Evolutionary conservation across 2,113 vertebrate genomes (phyloP).

Genomic region (Hippocampus abdominalis): DNA sequence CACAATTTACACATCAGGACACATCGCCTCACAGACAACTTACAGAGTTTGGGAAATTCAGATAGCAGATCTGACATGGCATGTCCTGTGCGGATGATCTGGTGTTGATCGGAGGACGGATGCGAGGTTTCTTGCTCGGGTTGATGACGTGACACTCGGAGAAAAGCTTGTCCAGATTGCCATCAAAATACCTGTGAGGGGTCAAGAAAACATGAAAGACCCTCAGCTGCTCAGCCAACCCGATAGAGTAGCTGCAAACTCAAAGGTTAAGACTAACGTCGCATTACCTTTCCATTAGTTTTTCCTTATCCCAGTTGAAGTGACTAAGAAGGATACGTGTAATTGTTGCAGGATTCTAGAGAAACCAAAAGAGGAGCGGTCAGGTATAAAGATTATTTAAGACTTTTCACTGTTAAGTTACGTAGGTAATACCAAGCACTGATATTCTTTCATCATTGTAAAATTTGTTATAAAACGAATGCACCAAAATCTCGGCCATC

Average conservation of each 20-base stretch:
- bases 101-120: constrained; percentile 95
- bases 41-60: constrained; percentile 98
- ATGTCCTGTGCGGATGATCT: constrained; percentile 98
- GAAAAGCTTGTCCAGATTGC: constrained; percentile 98
- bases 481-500: too few species aligned
- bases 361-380: constrained; percentile 27
- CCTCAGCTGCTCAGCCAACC: neutral
- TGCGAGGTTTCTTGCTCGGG: constrained; percentile 96
- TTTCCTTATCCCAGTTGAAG: constrained; percentile 99
- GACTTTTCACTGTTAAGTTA: neutral
- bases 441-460: too few species aligned
- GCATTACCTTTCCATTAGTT: constrained; percentile 97
- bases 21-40: constrained; percentile 60
- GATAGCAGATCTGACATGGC: constrained; percentile 99
- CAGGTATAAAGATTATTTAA: constrained; percentile 2
- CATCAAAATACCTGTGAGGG: constrained; percentile 92
- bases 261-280: neutral
- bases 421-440: too few species aligned
- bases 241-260: too few species aligned
- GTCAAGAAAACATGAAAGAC: constrained; percentile 4
- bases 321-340: constrained; percentile 99
- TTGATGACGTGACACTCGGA: constrained; percentile 99
- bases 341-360: constrained; percentile 97
- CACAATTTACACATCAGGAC: neutral
- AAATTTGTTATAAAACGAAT: too few species aligned